A percentile compares a stretch with the other conserved stretches of the same genome.
Evolutionary conservation across 1,140 invertebrate genomes (phyloP).

Genomic region (Coboldia fuscipes): DNA sequence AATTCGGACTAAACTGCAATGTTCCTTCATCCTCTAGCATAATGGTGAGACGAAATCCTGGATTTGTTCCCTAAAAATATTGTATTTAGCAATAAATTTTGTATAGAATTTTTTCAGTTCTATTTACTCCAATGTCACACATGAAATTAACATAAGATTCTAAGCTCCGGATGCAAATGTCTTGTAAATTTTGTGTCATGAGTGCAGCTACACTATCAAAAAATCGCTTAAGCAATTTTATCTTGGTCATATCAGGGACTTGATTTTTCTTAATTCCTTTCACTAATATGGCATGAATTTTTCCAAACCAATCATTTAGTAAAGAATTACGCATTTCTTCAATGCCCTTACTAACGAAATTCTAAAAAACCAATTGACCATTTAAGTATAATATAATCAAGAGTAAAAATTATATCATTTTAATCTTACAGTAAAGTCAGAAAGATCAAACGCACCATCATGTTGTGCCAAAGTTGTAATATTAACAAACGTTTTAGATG

Average conservation of each 20-base stretch:
- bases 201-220: conserved; percentile 66
- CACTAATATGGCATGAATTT: conserved; percentile 35
- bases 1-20: conserved; percentile 60
- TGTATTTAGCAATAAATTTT: conserved; percentile 2
- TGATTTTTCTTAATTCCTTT: conserved; percentile 52
- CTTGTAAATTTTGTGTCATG: conserved; percentile 70
- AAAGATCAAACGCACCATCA: conserved; percentile 33
- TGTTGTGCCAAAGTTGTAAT: conserved; percentile 27
- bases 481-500: conserved; percentile 20
- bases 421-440: conserved; percentile 26
- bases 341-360: conserved; percentile 31
- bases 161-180: conserved; percentile 57
- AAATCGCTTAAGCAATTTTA: conserved; percentile 44
- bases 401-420: background rate
- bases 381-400: too few relatives aligned
- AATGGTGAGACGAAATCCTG: conserved; percentile 53
- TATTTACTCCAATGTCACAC: conserved; percentile 45
- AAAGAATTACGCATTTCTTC: conserved; percentile 25
- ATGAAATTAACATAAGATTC: conserved; percentile 57
- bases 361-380: too few relatives aligned
- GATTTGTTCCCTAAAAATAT: conserved; percentile 33
- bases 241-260: conserved; percentile 43
- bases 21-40: conserved; percentile 35
- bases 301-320: conserved; percentile 38
- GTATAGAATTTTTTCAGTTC: conserved; percentile 3